These are phyloP conservation scores for Cylindroiulus punctatus DNA, from an alignment of 2,888 invertebrate genomes.

Conservation along the genomic window DNA sequence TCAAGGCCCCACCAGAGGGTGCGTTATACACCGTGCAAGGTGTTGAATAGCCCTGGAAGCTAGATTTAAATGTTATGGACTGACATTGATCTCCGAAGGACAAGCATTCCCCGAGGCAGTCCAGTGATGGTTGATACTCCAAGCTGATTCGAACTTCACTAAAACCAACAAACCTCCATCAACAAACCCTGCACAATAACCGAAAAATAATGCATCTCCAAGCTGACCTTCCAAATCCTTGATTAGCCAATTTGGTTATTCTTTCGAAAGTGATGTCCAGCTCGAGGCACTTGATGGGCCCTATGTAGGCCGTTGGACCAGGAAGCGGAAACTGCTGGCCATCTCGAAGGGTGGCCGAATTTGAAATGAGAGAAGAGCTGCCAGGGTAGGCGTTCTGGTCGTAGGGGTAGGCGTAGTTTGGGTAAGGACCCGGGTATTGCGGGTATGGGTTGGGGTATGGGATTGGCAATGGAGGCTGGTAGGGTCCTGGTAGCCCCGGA, in stretches of 20 bases:
- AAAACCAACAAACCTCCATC: background rate
- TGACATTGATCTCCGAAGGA: conserved; percentile 56
- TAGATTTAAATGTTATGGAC: conserved; percentile 50
- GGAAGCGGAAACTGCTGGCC: conserved; percentile 53
- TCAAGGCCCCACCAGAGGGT: conserved; percentile 42
- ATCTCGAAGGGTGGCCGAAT: conserved; percentile 7
- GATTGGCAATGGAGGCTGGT: background rate
- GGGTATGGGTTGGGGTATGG: background rate
- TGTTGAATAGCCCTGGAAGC: conserved; percentile 7
- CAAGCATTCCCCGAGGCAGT: conserved; percentile 56
- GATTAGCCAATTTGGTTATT: conserved; percentile 54
- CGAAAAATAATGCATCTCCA: background rate
- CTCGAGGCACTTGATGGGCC: conserved; percentile 48
- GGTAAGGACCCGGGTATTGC: conserved; percentile 10
- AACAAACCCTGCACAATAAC: background rate
- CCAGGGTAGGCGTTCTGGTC: conserved; percentile 45
- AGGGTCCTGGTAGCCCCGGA: conserved; percentile 35
- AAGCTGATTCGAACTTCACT: conserved; percentile 54
- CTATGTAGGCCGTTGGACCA: conserved; percentile 31
- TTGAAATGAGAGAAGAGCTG: conserved; percentile 52
- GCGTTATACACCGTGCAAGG: conserved; percentile 50
- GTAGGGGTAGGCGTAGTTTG: conserved; percentile 39
- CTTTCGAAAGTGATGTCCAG: conserved; percentile 54
- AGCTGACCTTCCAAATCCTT: conserved; percentile 56
- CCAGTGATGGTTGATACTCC: conserved; percentile 50